A percentile compares a stretch with the other conserved stretches of the same genome.
These are phyloP conservation scores for Bombycilla garrulus DNA, from an alignment of 2,113 vertebrate species.

Conservation along the genomic window DNA sequence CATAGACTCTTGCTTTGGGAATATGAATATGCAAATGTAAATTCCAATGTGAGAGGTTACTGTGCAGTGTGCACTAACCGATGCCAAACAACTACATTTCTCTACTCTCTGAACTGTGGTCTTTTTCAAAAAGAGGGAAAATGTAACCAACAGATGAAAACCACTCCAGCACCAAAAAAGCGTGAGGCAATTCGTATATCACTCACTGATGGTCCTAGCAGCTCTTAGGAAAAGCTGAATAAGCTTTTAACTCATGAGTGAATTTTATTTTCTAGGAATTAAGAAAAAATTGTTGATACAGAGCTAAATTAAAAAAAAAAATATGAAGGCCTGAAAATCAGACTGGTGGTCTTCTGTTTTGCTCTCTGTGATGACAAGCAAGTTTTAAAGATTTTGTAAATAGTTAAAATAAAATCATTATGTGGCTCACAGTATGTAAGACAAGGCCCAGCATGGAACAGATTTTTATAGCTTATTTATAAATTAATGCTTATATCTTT, in stretches of 20 bases:
- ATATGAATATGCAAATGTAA: slow-evolving; percentile 41
- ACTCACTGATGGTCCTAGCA: not conserved
- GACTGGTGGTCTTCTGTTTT: not conserved
- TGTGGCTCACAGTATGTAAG: not conserved
- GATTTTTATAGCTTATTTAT: slow-evolving; percentile 20
- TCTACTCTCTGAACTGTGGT: not conserved
- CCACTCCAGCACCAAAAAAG: not conserved
- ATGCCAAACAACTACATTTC: not conserved
- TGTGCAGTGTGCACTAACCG: not conserved
- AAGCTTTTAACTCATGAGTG: not conserved
- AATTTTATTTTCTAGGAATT: not conserved
- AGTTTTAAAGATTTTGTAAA: slow-evolving; percentile 35
- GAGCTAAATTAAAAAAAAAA: not conserved
- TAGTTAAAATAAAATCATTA: slow-evolving; percentile 15
- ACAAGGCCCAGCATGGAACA: slow-evolving; percentile 15
- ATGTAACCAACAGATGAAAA: not conserved
- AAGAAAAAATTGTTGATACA: not conserved
- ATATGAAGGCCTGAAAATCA: not conserved
- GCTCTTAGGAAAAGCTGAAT: not conserved
- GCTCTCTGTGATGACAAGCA: not conserved
- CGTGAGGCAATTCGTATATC: not conserved
- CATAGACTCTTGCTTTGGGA: not conserved
- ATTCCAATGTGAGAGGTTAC: not conserved
- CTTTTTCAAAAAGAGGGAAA: not conserved
- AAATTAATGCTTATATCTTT: not conserved